Evolutionary conservation across 2,113 vertebrate species (phyloP).

Genomic region (Muscicapa adusta): DNA sequence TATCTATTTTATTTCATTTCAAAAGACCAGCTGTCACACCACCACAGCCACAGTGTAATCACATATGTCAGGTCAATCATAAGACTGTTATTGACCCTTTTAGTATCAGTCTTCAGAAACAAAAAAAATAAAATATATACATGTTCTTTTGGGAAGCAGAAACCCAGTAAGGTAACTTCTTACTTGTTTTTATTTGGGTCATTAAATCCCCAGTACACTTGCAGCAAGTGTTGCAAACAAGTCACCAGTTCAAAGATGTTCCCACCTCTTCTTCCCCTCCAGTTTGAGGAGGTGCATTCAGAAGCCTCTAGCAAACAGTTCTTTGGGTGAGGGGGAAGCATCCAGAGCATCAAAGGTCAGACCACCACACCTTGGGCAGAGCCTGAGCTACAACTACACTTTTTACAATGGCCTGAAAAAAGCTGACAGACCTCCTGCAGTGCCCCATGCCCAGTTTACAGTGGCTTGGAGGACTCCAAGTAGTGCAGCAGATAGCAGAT

Average conservation of each 20-base stretch:
- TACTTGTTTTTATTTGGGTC: not conserved
- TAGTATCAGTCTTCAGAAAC: not conserved
- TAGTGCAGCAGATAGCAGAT: not conserved
- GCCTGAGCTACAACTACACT: not conserved
- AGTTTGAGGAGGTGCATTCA: not conserved
- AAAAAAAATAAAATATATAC: not conserved
- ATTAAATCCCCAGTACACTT: not conserved
- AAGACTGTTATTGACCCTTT: not conserved
- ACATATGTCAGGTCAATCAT: fast-evolving
- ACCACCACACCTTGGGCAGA: not conserved
- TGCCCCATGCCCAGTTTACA: not conserved
- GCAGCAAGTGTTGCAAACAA: not conserved
- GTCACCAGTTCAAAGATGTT: not conserved
- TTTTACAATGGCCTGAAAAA: not conserved
- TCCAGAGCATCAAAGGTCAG: not conserved
- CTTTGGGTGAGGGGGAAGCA: not conserved
- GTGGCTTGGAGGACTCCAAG: not conserved
- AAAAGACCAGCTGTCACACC: not conserved
- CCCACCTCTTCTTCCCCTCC: not conserved
- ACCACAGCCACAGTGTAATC: not conserved
- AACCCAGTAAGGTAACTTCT: not conserved
- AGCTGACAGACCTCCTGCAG: not conserved
- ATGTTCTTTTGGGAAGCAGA: not conserved
- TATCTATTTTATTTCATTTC: not conserved
- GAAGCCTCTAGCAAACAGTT: not conserved